phyloP scores from a whole-genome alignment of 2,113 vertebrate genomes.

The Ploceus nigricollis region DNA sequence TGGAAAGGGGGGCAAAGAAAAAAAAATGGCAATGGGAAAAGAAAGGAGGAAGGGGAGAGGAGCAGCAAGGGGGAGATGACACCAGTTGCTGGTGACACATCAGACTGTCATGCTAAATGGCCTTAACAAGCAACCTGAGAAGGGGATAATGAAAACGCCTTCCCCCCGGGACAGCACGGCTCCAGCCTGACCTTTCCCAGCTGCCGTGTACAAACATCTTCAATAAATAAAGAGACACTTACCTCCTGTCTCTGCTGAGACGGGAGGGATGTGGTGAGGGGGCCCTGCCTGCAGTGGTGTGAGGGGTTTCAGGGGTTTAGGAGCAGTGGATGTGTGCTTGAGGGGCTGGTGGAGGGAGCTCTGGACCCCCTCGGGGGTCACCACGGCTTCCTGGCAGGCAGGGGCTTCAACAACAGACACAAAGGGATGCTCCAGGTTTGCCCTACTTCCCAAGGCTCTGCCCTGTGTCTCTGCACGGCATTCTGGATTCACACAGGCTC shows the following conservation, averaged over 20 bases:
- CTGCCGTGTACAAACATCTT: slow-evolving; percentile 37
- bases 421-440: neutral
- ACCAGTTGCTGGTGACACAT: neutral
- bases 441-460: neutral
- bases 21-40: neutral
- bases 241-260: neutral
- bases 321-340: accelerated
- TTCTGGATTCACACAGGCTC: neutral
- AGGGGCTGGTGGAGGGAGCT: accelerated
- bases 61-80: neutral
- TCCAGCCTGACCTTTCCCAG: slow-evolving; percentile 48
- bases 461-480: accelerated
- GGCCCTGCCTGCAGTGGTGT: neutral
- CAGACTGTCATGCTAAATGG: neutral
- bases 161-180: neutral
- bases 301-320: accelerated
- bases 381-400: neutral
- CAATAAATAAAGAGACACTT: slow-evolving; percentile 55
- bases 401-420: neutral
- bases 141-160: slow-evolving; percentile 38
- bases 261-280: accelerated
- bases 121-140: slow-evolving; percentile 35
- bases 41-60: neutral
- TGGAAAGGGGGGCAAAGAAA: neutral
- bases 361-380: accelerated